Base-by-base conservation (phyloP, 2,113 vertebrate species). In the Onychostoma macrolepis region DNA sequence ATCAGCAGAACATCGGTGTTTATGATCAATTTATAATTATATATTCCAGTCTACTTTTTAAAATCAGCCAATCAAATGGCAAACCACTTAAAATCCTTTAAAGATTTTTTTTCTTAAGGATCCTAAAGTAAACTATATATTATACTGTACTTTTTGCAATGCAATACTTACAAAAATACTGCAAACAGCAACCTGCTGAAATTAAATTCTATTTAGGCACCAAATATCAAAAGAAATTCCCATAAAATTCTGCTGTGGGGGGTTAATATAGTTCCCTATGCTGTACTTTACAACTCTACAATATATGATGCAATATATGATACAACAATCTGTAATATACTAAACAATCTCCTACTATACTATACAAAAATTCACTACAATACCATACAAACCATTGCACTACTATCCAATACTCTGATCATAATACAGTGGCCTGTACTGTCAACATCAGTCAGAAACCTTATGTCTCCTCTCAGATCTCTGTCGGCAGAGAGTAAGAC, bases 401-500 rank as follows among this genome's bases (percentile, higher is more conserved):
- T 24, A 33, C 63, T 17, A 50, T 24, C 15, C 61, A 41, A 17
- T 21, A 9, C 15, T 41, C 9, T 12, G 69, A 24, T 11, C 9
- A 71, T 71, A 69, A 69, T 21, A 26, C 75, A 50, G 43, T 17
- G 75, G 24, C 6, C 28, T 26, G 28, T 33, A 61, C 36, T 5
- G 21, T 63, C 58, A 24, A 30, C 38, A 41, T 76, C 53, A 26
- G 28, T 78, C 38, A 85, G 19, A 78, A 78, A 63, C 36, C 4
- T 7, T 76, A 61, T 43, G 33, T 38, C 36, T 77, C 4, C 33
- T 24, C 78, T 80, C 78, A 80, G 11, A 61, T 61, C 78, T 80
- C 78, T 38, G 78, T 30, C 24, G 48, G 78, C 43, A 38, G 53
- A 28, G 53, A 80, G 53, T 61, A 41, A 61, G 78, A 80, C 78